Evolutionary conservation across 92 coral and sea anemone genomes (phyloP), one percentile per base, ranked within the genome.

Genomic region (Montipora capitata): DNA sequence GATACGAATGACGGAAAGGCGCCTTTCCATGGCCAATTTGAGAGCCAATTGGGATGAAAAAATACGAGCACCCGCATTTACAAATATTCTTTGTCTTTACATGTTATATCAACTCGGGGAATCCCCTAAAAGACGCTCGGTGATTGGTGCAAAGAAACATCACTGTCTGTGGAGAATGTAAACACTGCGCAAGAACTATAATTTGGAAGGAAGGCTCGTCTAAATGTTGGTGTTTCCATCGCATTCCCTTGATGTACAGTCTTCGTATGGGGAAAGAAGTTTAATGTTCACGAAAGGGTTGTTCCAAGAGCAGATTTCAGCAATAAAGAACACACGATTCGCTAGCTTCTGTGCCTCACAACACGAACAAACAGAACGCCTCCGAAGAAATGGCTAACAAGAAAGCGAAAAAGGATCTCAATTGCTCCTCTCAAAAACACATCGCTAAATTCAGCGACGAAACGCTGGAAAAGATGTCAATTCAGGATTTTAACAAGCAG

Each of bases 401-500:
- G 5, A 20, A 66, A 20, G 81, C 4, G 49, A 85, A 40, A 17
- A 71, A 45, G 14, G 62, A 40, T 14, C 44, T 40, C 2, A 82
- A 54, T 40, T 43, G 72, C 3, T 78, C 5, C 7, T 17, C 68
- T 59, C 49, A 63, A 48, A 45, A 67, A 67, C 1, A 11, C 12
- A 40, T 17, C 27, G 16, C 10, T 10, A 42, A 71, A n/a, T 11
- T 82, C 2, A 83, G 80, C 51, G 98, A 93, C 67, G 68, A 49
- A 1, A 95, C 88, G 13, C 75, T 96, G 64, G 66, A 57, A 45
- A 76, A 72, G 72, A 84, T 96, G 15, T 78, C 99, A 4, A 86
- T 94, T 9, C 94, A 86, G 68, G 92, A 92, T 42, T 70, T 96
- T 4, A 96, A 96, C 77, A 71, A 69, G 71, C 79, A 69, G 54